Evolutionary conservation across 2,888 invertebrate genomes (phyloP).

Genomic region (Notocelia uddmanniana): DNA sequence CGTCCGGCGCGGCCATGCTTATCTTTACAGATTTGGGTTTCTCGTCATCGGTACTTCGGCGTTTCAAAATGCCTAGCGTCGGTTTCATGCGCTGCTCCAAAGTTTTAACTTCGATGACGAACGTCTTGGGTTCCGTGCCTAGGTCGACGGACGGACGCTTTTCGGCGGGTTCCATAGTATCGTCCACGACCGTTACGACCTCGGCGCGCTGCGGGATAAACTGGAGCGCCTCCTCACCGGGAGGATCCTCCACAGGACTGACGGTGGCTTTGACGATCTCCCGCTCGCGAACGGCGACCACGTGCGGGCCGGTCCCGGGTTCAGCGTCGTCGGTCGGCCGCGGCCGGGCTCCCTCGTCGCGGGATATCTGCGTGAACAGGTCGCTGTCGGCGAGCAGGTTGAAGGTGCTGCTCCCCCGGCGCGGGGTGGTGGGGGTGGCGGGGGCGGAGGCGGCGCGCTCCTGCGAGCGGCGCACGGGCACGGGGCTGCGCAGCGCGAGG

Average conservation of each 20-base stretch:
- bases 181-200: conserved; percentile 84
- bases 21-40: conserved; percentile 56
- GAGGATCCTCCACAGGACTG: conserved; percentile 70
- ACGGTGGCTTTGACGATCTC: conserved; percentile 89
- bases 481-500: conserved; percentile 74
- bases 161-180: conserved; percentile 76
- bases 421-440: conserved; percentile 70
- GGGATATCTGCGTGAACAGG: conserved; percentile 89
- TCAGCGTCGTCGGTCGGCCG: not conserved
- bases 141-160: conserved; percentile 59
- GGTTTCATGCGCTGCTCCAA: conserved; percentile 75
- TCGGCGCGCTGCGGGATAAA: conserved; percentile 85
- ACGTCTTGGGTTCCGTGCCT: conserved; percentile 71
- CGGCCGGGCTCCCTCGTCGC: conserved; percentile 62
- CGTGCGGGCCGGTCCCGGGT: conserved; percentile 74
- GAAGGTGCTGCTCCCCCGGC: conserved; percentile 85
- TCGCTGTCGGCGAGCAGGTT: conserved; percentile 88
- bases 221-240: conserved; percentile 83
- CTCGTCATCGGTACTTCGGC: conserved; percentile 58
- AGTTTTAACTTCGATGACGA: conserved; percentile 73
- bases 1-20: conserved; percentile 60
- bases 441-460: conserved; percentile 54
- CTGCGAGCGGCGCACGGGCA: conserved; percentile 65
- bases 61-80: conserved; percentile 69
- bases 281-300: conserved; percentile 89